Evolutionary conservation across 2,888 invertebrate genomes (phyloP), one percentile per base, ranked within the genome.

Genomic region (Tortrix viridana): DNA sequence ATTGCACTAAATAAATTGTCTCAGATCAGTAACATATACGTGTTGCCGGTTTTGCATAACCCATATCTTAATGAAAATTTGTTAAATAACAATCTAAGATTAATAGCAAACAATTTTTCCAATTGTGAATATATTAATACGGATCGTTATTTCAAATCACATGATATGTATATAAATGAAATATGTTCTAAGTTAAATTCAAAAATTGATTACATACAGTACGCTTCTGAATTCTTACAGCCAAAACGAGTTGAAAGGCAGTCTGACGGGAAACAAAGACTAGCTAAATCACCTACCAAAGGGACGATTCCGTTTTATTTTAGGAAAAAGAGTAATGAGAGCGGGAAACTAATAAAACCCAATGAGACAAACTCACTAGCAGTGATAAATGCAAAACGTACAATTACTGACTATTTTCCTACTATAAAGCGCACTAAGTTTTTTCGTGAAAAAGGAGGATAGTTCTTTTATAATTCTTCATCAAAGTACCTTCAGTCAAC

Each of bases 31-130:
- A 49, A 49, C n/a, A 16, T 49, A 6, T 49, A 16, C n/a, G 18
- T 49, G 7, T 49, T 49, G 16, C 49, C 49, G 3, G 49, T 49
- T 18, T 18, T 49, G 18, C 22, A 16, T 9, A 49, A 49, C 14
- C 16, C 1, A 3, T 3, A 49, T 32, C 26, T 49, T 2, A 49
- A 49, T 26, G 26, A 26, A 26, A 49, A 16, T 16, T 7, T 49
- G 49, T 49, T 49, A 26, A 49, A 49, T 9, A 49, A 49, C 5
- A 49, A 49, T 49, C 26, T 32, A 16, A 49, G 9, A 18, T 49
- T 49, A 16, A 16, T 49, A 1, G 16, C 26, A 1, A 12, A 18
- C 9, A 26, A 32, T 16, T 49, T 49, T 18, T 9, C 5, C n/a
- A 5, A 49, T 1, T 49, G 49, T 18, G 16, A 26, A 26, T 49